A percentile compares a stretch with the other conserved stretches of the same genome.
phyloP scores from a whole-genome alignment of 2,797 vertebrate genomes.

The Anas acuta region DNA sequence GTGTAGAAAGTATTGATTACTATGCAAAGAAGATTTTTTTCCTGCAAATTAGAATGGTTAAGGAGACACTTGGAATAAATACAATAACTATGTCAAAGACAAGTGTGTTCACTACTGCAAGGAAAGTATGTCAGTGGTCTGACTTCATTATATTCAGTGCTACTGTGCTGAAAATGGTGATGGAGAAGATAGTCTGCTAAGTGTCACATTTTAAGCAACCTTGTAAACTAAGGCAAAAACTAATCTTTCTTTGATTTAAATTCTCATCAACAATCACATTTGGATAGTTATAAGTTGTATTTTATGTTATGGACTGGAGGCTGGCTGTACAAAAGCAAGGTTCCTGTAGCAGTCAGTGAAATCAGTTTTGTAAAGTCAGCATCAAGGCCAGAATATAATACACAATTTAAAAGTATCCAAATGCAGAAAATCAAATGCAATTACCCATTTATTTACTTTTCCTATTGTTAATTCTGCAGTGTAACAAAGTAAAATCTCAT shows the following conservation, averaged over 20 bases:
- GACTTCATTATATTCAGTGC: not conserved
- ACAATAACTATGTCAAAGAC: not conserved
- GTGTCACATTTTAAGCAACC: not conserved
- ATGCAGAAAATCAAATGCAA: constrained; percentile 6
- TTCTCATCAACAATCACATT: constrained; percentile 49
- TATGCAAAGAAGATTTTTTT: not conserved
- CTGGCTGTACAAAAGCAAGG: not conserved
- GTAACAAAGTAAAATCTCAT: not conserved
- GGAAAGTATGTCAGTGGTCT: constrained; percentile 37
- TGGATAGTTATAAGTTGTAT: not conserved
- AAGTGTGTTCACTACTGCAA: not conserved
- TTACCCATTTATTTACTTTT: constrained; percentile 6
- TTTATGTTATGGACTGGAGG: not conserved
- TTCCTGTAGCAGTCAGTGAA: not conserved
- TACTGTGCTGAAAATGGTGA: constrained; percentile 41
- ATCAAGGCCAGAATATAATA: not conserved
- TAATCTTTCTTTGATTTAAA: constrained; percentile 13
- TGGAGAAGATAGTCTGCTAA: not conserved
- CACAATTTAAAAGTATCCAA: not conserved
- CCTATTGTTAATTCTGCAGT: constrained; percentile 15
- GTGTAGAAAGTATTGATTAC: not conserved
- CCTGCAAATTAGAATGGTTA: constrained; percentile 28
- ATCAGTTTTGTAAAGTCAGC: not conserved
- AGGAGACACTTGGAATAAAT: constrained; percentile 64
- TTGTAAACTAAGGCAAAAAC: not conserved